Percentiles rank a stretch among this genome's conserved stretches.
These are phyloP conservation scores for Indicator indicator DNA, from an alignment of 2,113 vertebrate species.

Conservation along the genomic window DNA sequence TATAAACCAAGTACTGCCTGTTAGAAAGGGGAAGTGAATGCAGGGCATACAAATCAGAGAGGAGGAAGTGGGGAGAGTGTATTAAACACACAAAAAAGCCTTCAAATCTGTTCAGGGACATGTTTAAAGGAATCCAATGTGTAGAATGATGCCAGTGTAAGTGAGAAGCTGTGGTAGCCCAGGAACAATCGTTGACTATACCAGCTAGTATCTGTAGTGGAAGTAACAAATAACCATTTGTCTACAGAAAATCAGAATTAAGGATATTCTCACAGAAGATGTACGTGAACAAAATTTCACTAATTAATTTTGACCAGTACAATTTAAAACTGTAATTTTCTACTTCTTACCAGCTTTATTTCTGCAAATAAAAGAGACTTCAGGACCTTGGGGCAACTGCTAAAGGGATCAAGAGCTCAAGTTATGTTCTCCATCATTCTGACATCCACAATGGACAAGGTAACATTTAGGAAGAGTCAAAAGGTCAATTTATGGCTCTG, in stretches of 20 bases:
- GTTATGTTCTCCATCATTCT: no score
- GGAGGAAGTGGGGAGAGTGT: no score
- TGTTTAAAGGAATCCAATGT: neutral
- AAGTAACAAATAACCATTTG: neutral
- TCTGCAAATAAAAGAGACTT: neutral
- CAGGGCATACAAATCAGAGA: neutral
- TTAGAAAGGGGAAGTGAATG: constrained; percentile 22
- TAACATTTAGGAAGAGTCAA: no score
- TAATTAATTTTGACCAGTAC: neutral
- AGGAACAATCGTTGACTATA: neutral
- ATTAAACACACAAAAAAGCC: neutral
- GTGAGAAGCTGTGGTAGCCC: neutral
- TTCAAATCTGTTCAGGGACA: neutral
- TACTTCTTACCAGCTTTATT: neutral
- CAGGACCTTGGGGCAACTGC: no score
- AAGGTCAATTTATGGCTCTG: no score
- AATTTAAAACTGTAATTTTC: neutral
- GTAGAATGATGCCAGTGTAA: neutral
- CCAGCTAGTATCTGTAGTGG: neutral
- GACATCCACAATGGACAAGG: no score
- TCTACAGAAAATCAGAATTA: neutral
- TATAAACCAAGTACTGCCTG: neutral
- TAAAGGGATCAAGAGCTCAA: no score
- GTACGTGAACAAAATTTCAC: neutral
- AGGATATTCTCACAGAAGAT: neutral